Base-by-base conservation (phyloP, 1,140 invertebrate species). In the Trypoxylus dichotomus region DNA sequence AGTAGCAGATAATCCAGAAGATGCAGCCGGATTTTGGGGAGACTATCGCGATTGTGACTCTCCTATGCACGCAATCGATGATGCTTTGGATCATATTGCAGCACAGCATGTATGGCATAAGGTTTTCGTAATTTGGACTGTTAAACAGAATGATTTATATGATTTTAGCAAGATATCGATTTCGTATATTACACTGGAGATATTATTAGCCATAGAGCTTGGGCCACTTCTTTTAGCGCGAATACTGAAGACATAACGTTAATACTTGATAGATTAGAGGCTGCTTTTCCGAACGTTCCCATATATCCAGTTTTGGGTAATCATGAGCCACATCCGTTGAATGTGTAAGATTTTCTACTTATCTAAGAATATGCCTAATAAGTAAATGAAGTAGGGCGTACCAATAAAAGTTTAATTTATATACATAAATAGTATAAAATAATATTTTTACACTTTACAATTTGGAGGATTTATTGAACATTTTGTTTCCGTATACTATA, bases 141-240 rank as follows among this genome's bases (percentile, higher is more conserved):
- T 24, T 25, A 37, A 37, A 37, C 32, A 37, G 10, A 37, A 37
- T 37, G 32, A 0, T 37, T 54, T 27, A 29, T 1, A 0, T 42
- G 32, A 41, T n/a, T 68, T 68, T 77, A 87, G 27, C 75, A 91
- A 86, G 87, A 93, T 86, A 88, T 93, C 77, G 92, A 94, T 76
- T 89, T 91, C 29, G 88, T 96, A 76, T 93, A 95, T 81, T 95
- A 94, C 86, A 95, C 95, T 13, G 95, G 95, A 3, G 95, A 97
- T 83, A 88, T 94, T 2, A 91, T 96, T 68, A 91, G 94, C 78
- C 95, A 97, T 83, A 91, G 92, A 82, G 88, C 95, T 24, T 97
- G 95, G 94, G 91, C 93, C 81, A 95, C 95, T 5, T 90, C 91
- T 0, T 85, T 89, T 63, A 85, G 90, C 47, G 85, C 90, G 76